phyloP scores from a whole-genome alignment of 2,888 invertebrate genomes.

The Andrena marginata region DNA sequence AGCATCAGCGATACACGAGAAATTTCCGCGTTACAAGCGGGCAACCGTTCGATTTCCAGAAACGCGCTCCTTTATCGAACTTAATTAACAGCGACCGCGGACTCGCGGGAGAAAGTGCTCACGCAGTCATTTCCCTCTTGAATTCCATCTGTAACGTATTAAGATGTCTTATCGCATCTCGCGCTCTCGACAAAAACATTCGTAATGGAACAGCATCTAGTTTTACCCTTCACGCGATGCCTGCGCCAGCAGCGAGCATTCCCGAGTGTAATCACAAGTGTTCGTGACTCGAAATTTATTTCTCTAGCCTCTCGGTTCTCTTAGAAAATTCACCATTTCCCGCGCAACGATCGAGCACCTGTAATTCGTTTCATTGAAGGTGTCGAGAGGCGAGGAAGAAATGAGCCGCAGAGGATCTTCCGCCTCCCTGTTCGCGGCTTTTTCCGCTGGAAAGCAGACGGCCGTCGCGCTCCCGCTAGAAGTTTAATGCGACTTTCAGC shows the following conservation, averaged over 20 bases:
- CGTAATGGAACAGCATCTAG: too few relatives aligned
- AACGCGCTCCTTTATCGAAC: neutral
- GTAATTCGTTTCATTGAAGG: neutral
- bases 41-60: neutral
- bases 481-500: constrained; percentile 35
- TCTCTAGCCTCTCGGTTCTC: neutral
- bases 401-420: constrained; percentile 16
- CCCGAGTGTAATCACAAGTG: too few relatives aligned
- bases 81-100: constrained; percentile 20
- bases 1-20: neutral
- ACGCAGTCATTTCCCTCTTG: neutral
- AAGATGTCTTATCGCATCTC: too few relatives aligned
- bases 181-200: too few relatives aligned
- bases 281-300: too few relatives aligned
- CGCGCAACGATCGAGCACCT: neutral
- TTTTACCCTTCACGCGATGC: too few relatives aligned
- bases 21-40: neutral
- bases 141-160: neutral
- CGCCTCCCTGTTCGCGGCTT: constrained; percentile 16
- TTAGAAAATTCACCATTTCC: neutral
- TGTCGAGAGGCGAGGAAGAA: neutral
- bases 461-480: constrained; percentile 6
- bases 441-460: neutral
- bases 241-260: too few relatives aligned
- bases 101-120: constrained; percentile 28